These are phyloP conservation scores for Cavia porcellus DNA, from an alignment of 2,113 vertebrate genomes.

Conservation along the genomic window DNA sequence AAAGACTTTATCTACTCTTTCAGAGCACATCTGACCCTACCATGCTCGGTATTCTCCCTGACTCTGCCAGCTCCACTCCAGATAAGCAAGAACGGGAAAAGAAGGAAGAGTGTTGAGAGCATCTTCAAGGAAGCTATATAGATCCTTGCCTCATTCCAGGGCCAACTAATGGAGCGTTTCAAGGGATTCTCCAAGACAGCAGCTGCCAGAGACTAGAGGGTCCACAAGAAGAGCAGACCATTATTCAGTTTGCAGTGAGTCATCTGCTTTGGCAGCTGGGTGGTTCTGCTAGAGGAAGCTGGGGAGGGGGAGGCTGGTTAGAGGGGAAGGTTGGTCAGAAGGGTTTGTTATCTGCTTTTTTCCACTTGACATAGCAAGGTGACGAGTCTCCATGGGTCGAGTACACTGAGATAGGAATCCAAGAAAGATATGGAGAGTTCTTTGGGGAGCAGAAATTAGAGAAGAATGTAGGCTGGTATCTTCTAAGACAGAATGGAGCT, in stretches of 20 bases:
- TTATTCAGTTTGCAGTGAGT: background rate
- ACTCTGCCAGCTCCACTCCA: background rate
- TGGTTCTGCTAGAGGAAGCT: background rate
- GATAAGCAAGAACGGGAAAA: background rate
- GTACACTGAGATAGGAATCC: background rate
- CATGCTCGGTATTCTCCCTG: background rate
- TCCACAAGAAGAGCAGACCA: background rate
- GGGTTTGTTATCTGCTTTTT: background rate
- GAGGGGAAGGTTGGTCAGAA: background rate
- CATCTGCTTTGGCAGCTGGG: background rate
- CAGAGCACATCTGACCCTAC: background rate
- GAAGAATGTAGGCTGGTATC: background rate
- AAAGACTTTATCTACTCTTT: background rate
- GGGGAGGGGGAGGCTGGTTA: background rate
- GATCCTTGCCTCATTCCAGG: background rate
- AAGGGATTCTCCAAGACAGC: background rate
- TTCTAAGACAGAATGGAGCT: background rate
- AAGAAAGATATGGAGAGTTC: background rate
- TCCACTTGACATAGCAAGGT: background rate
- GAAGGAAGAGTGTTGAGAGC: background rate
- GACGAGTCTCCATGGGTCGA: background rate
- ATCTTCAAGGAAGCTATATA: background rate
- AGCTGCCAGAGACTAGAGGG: too few relatives aligned
- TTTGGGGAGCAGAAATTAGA: background rate
- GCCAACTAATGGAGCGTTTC: background rate